Conservation (phyloP, 2,797 vertebrate species). For the Vespertilio murinus region DNA sequence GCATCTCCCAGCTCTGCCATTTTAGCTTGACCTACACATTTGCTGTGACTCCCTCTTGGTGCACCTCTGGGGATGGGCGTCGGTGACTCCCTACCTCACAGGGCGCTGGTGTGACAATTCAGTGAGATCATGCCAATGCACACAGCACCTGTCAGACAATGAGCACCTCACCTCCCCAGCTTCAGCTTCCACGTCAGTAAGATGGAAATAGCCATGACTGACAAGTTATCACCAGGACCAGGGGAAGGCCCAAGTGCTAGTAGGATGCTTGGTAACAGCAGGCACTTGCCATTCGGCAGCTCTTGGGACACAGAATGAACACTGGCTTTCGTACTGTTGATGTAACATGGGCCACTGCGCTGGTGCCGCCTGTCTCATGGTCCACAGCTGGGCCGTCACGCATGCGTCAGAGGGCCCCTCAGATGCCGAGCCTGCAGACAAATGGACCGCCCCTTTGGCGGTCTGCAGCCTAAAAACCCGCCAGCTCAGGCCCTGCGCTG, state of each 20-base stretch:
- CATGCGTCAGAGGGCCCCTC: neutral
- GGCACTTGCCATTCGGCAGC: neutral
- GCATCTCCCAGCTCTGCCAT: neutral
- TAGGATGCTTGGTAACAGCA: neutral
- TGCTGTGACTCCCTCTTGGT: neutral
- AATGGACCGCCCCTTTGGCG: neutral
- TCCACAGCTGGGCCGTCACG: fast-evolving
- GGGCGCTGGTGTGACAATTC: neutral
- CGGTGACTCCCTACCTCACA: neutral
- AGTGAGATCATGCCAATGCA: neutral
- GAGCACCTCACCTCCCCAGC: neutral
- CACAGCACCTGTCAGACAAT: neutral
- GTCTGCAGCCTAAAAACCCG: neutral
- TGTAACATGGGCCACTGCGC: neutral
- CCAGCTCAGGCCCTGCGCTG: neutral
- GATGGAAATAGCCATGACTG: neutral
- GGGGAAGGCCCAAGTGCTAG: neutral
- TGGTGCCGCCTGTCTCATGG: no score
- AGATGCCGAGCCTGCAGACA: neutral
- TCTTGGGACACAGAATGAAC: neutral
- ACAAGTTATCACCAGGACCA: neutral
- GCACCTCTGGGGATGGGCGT: neutral
- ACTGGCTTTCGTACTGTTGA: neutral
- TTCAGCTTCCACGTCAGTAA: neutral
- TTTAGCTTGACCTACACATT: neutral